Percentiles rank a stretch among this genome's conserved stretches.
These are phyloP conservation scores for Unio delphinus DNA, from an alignment of 2,888 invertebrate species.

Conservation along the genomic window DNA sequence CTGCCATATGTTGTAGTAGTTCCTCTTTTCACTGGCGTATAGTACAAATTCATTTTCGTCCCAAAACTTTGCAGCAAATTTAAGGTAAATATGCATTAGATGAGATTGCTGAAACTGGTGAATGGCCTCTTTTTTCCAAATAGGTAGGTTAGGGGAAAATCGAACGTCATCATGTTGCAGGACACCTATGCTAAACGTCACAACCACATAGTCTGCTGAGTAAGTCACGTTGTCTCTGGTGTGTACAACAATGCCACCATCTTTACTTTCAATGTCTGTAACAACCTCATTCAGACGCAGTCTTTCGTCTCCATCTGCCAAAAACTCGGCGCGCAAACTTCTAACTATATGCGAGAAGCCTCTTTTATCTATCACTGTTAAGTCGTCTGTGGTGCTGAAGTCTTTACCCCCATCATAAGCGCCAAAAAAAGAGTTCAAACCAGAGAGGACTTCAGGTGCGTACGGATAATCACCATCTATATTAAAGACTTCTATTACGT, in stretches of 20 bases:
- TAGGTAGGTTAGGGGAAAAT: background rate
- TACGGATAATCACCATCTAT: slow-evolving; percentile 4
- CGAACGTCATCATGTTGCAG: background rate
- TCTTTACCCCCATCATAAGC: too few relatives aligned
- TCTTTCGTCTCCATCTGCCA: background rate
- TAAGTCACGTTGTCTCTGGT: background rate
- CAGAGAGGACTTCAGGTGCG: background rate
- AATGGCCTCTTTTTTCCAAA: slow-evolving; percentile 4
- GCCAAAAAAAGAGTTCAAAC: background rate
- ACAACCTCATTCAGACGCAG: slow-evolving; percentile 1
- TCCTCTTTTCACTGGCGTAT: slow-evolving; percentile 2
- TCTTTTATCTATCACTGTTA: background rate
- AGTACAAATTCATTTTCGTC: slow-evolving; percentile 3
- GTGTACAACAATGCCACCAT: background rate
- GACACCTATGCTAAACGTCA: slow-evolving; percentile 3
- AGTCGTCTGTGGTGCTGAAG: background rate
- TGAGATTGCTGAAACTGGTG: slow-evolving; percentile 4
- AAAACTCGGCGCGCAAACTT: background rate
- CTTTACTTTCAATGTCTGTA: background rate
- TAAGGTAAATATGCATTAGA: background rate
- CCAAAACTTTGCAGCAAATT: slow-evolving; percentile 1
- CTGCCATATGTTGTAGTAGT: background rate
- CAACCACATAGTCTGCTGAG: background rate
- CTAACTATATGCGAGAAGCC: background rate
- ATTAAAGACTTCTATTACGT: slow-evolving; percentile 14